These are phyloP conservation scores for Sinonovacula constricta DNA, from an alignment of 1,140 invertebrate species.

Conservation along the genomic window DNA sequence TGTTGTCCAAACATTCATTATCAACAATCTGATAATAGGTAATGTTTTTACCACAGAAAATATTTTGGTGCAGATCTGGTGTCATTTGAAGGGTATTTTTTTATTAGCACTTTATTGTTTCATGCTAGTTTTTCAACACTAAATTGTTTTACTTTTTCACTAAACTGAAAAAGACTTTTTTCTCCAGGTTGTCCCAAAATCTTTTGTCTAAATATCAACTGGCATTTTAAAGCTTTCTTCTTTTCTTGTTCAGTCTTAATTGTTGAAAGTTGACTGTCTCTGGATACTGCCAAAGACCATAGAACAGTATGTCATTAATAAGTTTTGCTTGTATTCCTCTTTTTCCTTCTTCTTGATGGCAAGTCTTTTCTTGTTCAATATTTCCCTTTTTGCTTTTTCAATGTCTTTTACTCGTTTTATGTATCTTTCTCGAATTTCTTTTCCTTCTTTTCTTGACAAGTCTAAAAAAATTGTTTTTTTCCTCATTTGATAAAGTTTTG, in stretches of 20 bases:
- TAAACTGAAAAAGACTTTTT: neutral
- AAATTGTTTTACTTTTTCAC: too few species aligned
- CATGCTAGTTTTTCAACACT: slow-evolving; percentile 12
- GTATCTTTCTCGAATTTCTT: slow-evolving; percentile 22
- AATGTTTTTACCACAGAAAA: too few species aligned
- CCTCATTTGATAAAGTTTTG: neutral
- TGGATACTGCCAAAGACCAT: slow-evolving; percentile 45
- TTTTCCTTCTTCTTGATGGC: slow-evolving; percentile 26
- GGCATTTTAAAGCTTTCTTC: slow-evolving; percentile 43
- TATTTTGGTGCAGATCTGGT: neutral
- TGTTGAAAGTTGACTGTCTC: slow-evolving; percentile 17
- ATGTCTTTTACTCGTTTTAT: slow-evolving; percentile 3
- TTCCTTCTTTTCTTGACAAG: neutral
- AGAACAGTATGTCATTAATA: slow-evolving; percentile 41
- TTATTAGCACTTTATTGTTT: slow-evolving; percentile 19
- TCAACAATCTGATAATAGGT: neutral
- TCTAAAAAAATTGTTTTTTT: slow-evolving; percentile 12
- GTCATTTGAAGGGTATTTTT: neutral
- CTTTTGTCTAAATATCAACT: slow-evolving; percentile 38
- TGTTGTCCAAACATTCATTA: neutral
- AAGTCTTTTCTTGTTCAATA: slow-evolving; percentile 12
- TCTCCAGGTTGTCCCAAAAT: slow-evolving; percentile 18
- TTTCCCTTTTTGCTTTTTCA: neutral
- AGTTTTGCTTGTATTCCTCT: slow-evolving; percentile 15
- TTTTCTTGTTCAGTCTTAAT: slow-evolving; percentile 5